Conservation (phyloP, 2,888 invertebrate species). For the Calephelis perditalis region DNA sequence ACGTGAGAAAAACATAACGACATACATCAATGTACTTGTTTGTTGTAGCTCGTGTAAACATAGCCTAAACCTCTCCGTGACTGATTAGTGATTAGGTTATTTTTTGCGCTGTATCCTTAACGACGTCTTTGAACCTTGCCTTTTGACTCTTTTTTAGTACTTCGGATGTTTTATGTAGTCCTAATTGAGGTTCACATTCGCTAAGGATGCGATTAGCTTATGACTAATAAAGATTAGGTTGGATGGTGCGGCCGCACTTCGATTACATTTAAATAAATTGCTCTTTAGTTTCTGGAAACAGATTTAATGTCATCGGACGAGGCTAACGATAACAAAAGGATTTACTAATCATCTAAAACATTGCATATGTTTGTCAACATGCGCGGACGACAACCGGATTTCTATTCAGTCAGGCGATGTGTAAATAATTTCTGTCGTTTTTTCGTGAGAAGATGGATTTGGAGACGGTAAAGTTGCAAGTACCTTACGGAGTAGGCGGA, state of each 20-base stretch:
- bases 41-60: neutral
- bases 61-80: constrained; percentile 33
- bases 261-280: constrained; percentile 40
- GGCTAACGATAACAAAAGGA: no score
- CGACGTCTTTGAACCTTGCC: constrained; percentile 52
- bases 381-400: no score
- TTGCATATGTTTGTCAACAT: no score
- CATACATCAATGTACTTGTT: neutral
- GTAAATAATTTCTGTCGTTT: no score
- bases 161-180: constrained; percentile 59
- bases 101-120: constrained; percentile 52
- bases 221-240: constrained; percentile 61
- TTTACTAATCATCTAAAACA: no score
- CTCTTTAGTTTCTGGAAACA: constrained; percentile 34
- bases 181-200: constrained; percentile 71
- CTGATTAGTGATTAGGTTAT: constrained; percentile 40
- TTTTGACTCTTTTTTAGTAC: constrained; percentile 50
- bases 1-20: no score
- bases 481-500: no score
- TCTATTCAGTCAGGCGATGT: no score
- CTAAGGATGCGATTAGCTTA: constrained; percentile 70
- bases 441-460: no score
- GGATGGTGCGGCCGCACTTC: constrained; percentile 36
- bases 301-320: constrained; percentile 22
- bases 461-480: no score